Evolutionary conservation across 2,888 invertebrate species (phyloP), one percentile per base, ranked within the genome.

Genomic region (Drosophila falleni): DNA sequence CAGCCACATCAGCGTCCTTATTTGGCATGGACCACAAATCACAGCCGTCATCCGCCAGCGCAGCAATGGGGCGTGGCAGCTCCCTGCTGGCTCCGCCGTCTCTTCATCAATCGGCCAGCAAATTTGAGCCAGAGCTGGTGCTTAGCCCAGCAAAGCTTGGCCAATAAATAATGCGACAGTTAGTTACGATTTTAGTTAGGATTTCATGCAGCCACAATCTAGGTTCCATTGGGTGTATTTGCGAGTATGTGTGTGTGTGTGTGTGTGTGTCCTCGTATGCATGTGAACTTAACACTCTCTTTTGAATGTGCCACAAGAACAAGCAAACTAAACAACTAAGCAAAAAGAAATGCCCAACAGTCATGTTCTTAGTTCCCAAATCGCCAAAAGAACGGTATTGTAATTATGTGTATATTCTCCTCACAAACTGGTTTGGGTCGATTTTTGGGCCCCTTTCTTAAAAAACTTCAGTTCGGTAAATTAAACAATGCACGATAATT

Each of bases 131-230:
- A 58, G 93, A 93, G 81, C 78, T 93, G 73, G 91, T 93, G 76
- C 89, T 93, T 74, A 93, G 93, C 86, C 93, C 93, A 54, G 91
- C 93, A 35, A 93, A 93, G 79, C 91, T 93, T 71, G 93, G 93
- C 53, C 93, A 93, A 78, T 92, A 73, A 47, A 50, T 31, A 26
- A 41, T 55, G 64, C 66, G 76, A 53, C 73, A 66, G 42, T 79
- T 81, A 81, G 78, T 71, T 78, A 71, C 67, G 77, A 70, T 78
- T 80, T 84, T 81, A 82, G 89, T 78, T 87, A 86, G 87, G 72
- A 66, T 70, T 60, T 70, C 70, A 78, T 74, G 61, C 80, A 80
- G 76, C 59, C 71, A 73, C 65, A 67, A 76, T 68, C 54, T 82
- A 78, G 66, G 63, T 70, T 71, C 64, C 63, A 71, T 62, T 67